Evolutionary conservation across 2,797 vertebrate species (phyloP), one percentile per base, ranked within the genome.

Genomic region (Bradypus variegatus): DNA sequence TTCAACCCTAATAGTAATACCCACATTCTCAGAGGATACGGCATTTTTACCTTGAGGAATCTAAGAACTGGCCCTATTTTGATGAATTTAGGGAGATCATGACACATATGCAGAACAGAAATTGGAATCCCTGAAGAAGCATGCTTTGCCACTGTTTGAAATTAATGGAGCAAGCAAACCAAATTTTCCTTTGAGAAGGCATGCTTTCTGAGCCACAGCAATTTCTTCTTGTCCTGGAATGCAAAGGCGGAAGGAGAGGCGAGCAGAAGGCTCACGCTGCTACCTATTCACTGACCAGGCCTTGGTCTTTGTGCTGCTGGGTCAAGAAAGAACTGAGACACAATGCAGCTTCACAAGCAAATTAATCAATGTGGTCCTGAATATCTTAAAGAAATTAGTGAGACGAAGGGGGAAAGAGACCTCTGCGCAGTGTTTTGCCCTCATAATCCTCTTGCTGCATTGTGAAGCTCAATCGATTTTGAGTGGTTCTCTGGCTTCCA

Each of bases 401-500:
- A 33, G 88, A 92, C 36, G 18, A 55, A 48, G 87, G 91, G 92
- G 88, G 70, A 76, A 84, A 82, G 88, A 84, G 41, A 3, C 60
- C 79, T 70, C 77, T 89, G 93, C 75, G 3, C 70, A 38, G 36
- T 38, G 3, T 48, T 60, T 81, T 87, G 67, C 70, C 75, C 92
- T 69, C 93, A 75, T 79, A 94, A 88, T 89, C 88, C 76, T 87
- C 65, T 88, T 72, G 67, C 38, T 75, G 45, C 81, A 94, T 95
- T 93, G 41, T 70, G 87, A 45, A 92, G 89, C 82, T 76, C 84
- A 70, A 81, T 81, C 89, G 72, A 89, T 88, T 85, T 60, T 62
- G 86, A 96, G 80, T 79, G 94, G 90, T 93, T 86, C 94, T 96
- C 89, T 94, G 92, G 90, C 91, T 95, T 94, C 94, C 75, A 93